Conservation (phyloP, 2,797 vertebrate genomes). For the Otus scops region DNA sequence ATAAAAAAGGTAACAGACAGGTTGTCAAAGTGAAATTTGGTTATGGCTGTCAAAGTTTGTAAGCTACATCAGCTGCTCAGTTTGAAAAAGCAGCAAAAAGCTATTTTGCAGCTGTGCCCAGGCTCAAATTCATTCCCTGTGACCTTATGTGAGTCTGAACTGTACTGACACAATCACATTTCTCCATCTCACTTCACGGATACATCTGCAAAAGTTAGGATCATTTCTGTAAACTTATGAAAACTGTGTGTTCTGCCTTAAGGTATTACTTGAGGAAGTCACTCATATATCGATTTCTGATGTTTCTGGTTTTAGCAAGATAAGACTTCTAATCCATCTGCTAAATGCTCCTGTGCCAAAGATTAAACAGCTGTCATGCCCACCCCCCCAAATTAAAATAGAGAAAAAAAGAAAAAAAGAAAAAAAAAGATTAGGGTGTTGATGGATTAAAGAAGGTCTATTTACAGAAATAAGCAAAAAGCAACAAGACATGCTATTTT, state of each 20-base stretch:
- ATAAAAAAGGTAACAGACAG: not conserved
- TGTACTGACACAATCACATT: not conserved
- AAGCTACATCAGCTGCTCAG: not conserved
- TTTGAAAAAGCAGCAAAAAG: slow-evolving; percentile 11
- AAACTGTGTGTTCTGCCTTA: not conserved
- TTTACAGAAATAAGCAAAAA: slow-evolving; percentile 38
- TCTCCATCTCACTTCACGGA: not conserved
- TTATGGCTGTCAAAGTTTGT: not conserved
- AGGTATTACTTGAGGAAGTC: slow-evolving; percentile 36
- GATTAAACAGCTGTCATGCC: slow-evolving; percentile 55
- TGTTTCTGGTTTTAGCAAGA: slow-evolving; percentile 61
- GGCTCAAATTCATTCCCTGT: not conserved
- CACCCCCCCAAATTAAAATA: not conserved
- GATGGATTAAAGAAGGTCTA: slow-evolving; percentile 21
- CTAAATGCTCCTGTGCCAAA: slow-evolving; percentile 28
- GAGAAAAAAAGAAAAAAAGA: not conserved
- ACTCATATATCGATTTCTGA: slow-evolving; percentile 50
- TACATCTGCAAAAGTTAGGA: not conserved
- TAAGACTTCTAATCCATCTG: slow-evolving; percentile 66
- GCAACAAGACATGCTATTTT: not conserved
- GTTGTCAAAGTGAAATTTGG: not conserved
- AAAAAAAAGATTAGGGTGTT: not conserved
- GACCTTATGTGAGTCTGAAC: not conserved
- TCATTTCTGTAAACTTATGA: not conserved
- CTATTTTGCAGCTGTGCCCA: not conserved